These are phyloP conservation scores for Lagopus leucura DNA, from an alignment of 2,113 vertebrate species.

Conservation along the genomic window DNA sequence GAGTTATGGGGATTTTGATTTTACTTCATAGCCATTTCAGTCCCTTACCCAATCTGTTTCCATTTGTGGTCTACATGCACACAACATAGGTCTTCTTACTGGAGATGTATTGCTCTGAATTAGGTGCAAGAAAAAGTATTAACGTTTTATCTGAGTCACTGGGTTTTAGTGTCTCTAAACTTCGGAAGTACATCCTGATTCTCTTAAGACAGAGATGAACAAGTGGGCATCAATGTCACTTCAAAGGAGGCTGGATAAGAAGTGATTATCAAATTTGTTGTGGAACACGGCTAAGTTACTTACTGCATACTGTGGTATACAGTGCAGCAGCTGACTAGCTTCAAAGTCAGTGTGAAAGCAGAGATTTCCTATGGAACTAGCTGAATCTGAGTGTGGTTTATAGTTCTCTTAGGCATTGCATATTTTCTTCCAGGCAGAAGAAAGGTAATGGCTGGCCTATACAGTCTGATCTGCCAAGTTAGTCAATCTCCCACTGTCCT, in stretches of 20 bases:
- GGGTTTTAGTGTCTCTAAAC: background rate
- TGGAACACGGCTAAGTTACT: background rate
- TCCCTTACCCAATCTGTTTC: background rate
- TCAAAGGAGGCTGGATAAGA: background rate
- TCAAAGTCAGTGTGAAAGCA: background rate
- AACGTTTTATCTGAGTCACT: background rate
- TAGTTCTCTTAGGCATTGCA: background rate
- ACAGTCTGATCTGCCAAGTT: background rate
- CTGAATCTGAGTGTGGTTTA: background rate
- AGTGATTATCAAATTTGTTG: background rate
- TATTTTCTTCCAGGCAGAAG: background rate
- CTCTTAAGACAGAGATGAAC: background rate
- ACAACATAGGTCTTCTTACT: background rate
- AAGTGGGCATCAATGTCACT: background rate
- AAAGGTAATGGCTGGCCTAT: background rate
- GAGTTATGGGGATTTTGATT: background rate
- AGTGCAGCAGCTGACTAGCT: background rate
- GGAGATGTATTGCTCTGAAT: background rate
- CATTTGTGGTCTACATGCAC: background rate
- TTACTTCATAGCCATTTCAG: background rate
- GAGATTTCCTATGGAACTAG: background rate
- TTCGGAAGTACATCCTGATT: background rate
- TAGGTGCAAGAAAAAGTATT: background rate
- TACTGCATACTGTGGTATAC: fast-evolving
- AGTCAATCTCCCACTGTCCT: background rate